Percentiles rank a stretch among this genome's conserved stretches.
These are phyloP conservation scores for Elysia crispata DNA, from an alignment of 2,888 invertebrate genomes.

Conservation along the genomic window DNA sequence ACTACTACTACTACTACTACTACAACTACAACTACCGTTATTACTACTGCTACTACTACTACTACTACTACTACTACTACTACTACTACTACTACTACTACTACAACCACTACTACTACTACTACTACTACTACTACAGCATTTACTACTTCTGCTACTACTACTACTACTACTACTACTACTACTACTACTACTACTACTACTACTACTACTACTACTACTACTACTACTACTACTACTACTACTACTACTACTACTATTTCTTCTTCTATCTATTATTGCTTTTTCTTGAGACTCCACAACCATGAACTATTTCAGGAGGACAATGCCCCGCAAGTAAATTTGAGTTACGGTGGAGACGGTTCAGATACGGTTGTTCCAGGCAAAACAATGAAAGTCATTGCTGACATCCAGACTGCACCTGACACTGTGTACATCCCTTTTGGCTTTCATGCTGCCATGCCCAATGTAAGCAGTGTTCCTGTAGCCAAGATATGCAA, in stretches of 20 bases:
- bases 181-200: too few relatives aligned
- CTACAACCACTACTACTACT: too few relatives aligned
- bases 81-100: too few relatives aligned
- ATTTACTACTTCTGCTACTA: too few relatives aligned
- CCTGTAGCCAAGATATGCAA: conserved; percentile 57
- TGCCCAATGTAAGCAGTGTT: conserved; percentile 58
- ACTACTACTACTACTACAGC: too few relatives aligned
- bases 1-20: background rate
- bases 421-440: conserved; percentile 59
- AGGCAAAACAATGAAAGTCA: conserved; percentile 56
- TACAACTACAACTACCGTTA: background rate
- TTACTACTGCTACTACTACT: background rate
- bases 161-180: too few relatives aligned
- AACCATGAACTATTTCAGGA: conserved; percentile 53
- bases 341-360: conserved; percentile 51
- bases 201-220: too few relatives aligned
- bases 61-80: too few relatives aligned
- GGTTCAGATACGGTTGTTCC: conserved; percentile 53
- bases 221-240: too few relatives aligned
- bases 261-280: too few relatives aligned
- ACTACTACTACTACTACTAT: too few relatives aligned
- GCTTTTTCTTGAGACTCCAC: too few relatives aligned
- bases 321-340: conserved; percentile 55
- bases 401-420: conserved; percentile 60
- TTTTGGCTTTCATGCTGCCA: conserved; percentile 69